Evolutionary conservation across 2,113 vertebrate species (phyloP).

Genomic region (Synchiropus splendidus): DNA sequence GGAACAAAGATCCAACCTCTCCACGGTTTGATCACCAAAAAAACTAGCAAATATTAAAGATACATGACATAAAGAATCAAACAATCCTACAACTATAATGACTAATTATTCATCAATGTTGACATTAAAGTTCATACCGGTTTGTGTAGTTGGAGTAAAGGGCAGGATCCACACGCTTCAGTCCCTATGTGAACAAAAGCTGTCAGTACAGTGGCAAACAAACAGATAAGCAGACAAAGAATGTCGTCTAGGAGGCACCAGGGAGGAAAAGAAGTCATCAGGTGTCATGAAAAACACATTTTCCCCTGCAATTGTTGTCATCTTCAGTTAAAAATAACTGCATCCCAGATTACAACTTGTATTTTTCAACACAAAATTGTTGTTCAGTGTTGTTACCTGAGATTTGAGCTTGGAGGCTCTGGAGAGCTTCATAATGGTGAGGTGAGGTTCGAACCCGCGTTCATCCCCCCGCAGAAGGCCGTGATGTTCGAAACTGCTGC

Average conservation of each 20-base stretch:
- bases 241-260: constrained; percentile 4
- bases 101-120: neutral
- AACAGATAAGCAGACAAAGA: neutral
- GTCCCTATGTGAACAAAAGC: constrained; percentile 65
- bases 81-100: neutral
- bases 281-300: constrained; percentile 8
- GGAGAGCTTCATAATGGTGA: constrained; percentile 96
- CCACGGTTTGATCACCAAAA: constrained; percentile 82
- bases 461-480: constrained; percentile 72
- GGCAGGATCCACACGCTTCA: constrained; percentile 80
- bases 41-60: constrained; percentile 20
- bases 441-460: constrained; percentile 80
- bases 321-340: too few relatives aligned
- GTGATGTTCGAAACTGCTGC: constrained; percentile 75
- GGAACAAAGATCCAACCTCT: constrained; percentile 86
- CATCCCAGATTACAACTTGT: too few relatives aligned
- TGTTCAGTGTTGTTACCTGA: constrained; percentile 60
- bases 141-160: constrained; percentile 69
- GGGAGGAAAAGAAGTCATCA: constrained; percentile 19
- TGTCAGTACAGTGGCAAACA: neutral
- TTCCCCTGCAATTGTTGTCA: too few relatives aligned
- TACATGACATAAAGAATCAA: neutral
- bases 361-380: too few relatives aligned
- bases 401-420: constrained; percentile 74
- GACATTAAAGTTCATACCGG: constrained; percentile 32